These are phyloP conservation scores for Galaxea fascicularis DNA, from an alignment of 92 coral and sea anemone species.

Conservation along the genomic window DNA sequence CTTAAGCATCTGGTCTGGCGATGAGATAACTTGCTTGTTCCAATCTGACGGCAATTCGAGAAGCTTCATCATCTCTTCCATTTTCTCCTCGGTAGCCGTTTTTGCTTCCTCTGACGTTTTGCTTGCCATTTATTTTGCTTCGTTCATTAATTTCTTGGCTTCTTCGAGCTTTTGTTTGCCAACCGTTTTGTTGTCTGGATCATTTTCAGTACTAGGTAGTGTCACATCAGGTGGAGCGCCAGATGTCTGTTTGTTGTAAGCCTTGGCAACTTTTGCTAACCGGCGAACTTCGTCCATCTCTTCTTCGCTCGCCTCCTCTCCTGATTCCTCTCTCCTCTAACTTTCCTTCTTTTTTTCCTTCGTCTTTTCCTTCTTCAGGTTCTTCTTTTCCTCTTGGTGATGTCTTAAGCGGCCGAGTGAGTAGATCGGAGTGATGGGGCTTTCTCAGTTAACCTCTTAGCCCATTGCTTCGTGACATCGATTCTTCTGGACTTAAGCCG, in stretches of 20 bases:
- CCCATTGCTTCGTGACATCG: constrained; percentile 48
- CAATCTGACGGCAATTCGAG: constrained; percentile 5
- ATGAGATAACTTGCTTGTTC: neutral
- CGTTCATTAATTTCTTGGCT: neutral
- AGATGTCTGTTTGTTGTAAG: neutral
- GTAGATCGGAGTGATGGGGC: constrained; percentile 53
- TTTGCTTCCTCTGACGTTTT: neutral
- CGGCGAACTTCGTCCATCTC: constrained; percentile 28
- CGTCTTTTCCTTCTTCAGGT: neutral
- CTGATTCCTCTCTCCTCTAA: too few relatives aligned
- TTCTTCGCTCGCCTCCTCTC: constrained; percentile 8
- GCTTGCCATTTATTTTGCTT: neutral
- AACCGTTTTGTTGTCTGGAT: neutral
- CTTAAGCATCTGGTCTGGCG: neutral
- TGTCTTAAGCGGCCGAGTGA: constrained; percentile 15
- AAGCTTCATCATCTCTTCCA: neutral
- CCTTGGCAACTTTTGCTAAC: constrained; percentile 23
- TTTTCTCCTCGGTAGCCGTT: neutral
- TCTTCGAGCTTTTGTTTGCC: neutral
- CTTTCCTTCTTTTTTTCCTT: neutral
- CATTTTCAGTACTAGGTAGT: neutral
- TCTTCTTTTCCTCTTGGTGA: neutral
- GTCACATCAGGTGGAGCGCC: neutral
- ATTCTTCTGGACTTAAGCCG: constrained; percentile 38
- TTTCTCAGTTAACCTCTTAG: neutral